phyloP scores from a whole-genome alignment of 37 sponge, comb jelly and placozoan genomes.

The Spongia lamella region DNA sequence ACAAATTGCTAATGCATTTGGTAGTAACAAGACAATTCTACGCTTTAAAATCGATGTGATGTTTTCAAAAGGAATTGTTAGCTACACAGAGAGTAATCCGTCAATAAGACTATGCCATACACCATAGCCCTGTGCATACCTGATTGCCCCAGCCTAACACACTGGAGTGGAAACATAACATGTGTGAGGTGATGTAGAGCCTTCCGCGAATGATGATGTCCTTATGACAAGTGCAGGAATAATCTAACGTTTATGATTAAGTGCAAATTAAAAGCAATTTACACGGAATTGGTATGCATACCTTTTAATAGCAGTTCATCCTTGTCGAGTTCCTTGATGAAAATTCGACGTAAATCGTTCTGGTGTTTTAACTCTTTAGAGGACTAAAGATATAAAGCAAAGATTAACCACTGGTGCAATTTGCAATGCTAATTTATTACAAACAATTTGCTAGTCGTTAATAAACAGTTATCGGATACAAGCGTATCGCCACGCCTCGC shows the following conservation, averaged over 20 bases:
- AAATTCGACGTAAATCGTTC: slow-evolving; percentile 11
- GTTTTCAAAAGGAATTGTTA: slow-evolving; percentile 31
- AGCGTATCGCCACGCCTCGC: too few species aligned
- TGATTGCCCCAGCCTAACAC: slow-evolving; percentile 55
- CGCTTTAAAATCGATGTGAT: slow-evolving; percentile 50
- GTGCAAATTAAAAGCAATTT: too few species aligned
- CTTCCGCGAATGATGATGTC: slow-evolving; percentile 60
- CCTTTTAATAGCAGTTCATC: slow-evolving; percentile 52
- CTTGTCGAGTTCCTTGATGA: neutral
- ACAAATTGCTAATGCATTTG: slow-evolving; percentile 60
- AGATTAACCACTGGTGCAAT: too few species aligned
- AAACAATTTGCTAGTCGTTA: too few species aligned
- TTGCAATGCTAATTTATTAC: too few species aligned
- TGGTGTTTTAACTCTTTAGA: slow-evolving; percentile 5
- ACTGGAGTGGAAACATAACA: slow-evolving; percentile 63
- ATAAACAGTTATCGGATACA: too few species aligned
- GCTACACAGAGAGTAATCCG: slow-evolving; percentile 7
- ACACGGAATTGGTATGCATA: too few species aligned
- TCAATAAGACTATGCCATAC: neutral
- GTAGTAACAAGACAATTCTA: slow-evolving; percentile 50
- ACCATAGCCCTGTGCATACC: slow-evolving; percentile 10
- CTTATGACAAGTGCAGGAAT: slow-evolving; percentile 68
- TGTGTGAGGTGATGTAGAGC: slow-evolving; percentile 49
- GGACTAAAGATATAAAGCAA: too few species aligned
- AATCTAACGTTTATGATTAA: too few species aligned